Evolutionary conservation across 2,888 invertebrate genomes (phyloP).

Genomic region (Pseudolycoriella hygida): DNA sequence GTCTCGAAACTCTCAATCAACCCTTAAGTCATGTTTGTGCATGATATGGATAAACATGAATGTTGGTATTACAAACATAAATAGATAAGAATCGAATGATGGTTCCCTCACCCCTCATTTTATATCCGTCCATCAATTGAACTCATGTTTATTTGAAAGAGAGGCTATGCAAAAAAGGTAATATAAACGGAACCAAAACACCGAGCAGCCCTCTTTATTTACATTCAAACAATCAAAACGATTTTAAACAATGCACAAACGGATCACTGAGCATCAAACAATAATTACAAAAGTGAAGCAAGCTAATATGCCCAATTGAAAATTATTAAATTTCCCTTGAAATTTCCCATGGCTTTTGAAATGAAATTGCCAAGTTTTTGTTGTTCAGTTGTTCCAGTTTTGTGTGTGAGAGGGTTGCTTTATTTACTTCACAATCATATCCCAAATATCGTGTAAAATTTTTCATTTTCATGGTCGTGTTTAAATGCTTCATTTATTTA

Average conservation of each 20-base stretch:
- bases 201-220: slow-evolving; percentile 9
- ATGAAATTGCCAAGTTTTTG: no score
- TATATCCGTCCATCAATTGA: no score
- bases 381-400: no score
- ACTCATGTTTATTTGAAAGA: not conserved
- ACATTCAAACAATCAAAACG: slow-evolving; percentile 10
- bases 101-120: not conserved
- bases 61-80: not conserved
- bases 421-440: no score
- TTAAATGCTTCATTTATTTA: no score
- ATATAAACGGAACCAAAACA: not conserved
- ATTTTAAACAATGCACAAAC: slow-evolving; percentile 10
- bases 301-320: not conserved
- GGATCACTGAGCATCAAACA: slow-evolving; percentile 9
- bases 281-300: not conserved
- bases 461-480: no score
- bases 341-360: no score
- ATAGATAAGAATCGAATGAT: not conserved
- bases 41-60: not conserved
- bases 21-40: not conserved
- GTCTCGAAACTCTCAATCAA: no score
- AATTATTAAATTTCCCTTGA: slow-evolving; percentile 1
- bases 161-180: not conserved
- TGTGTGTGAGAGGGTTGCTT: no score
- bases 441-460: no score